These are phyloP conservation scores for Sceliomorpha sp. DNA, from an alignment of 2,888 invertebrate genomes.

Conservation along the genomic window DNA sequence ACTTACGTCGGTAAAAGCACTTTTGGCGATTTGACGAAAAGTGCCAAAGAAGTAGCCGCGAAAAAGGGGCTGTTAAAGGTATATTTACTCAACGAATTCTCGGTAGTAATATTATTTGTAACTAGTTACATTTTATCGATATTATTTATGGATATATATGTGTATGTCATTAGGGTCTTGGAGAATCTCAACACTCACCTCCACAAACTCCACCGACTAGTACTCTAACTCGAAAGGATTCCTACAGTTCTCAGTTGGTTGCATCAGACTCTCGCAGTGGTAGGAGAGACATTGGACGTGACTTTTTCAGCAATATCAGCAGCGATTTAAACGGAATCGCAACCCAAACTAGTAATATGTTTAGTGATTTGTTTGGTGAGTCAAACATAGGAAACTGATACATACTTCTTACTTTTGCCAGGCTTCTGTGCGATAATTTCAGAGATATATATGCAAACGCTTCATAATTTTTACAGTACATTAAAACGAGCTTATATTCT, in stretches of 20 bases:
- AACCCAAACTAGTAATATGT: slow-evolving; percentile 95
- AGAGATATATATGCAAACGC: neutral
- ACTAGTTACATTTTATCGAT: slow-evolving; percentile 1
- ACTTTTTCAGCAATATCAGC: slow-evolving; percentile 95
- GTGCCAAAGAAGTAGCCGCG: slow-evolving; percentile 92
- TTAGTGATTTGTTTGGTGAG: slow-evolving; percentile 94
- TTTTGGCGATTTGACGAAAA: slow-evolving; percentile 93
- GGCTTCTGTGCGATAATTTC: neutral
- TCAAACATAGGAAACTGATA: neutral
- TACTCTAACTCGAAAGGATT: slow-evolving; percentile 81
- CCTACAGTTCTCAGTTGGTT: slow-evolving; percentile 83
- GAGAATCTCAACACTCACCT: slow-evolving; percentile 80
- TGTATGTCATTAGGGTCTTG: slow-evolving; percentile 75
- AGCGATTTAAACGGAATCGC: slow-evolving; percentile 96
- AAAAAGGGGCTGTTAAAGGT: slow-evolving; percentile 93
- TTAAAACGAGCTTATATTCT: too few relatives aligned
- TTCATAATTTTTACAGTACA: neutral
- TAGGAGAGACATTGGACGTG: slow-evolving; percentile 84
- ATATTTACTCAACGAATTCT: slow-evolving; percentile 40
- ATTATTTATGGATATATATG: too few relatives aligned
- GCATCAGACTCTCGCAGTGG: slow-evolving; percentile 82
- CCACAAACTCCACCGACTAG: slow-evolving; percentile 67
- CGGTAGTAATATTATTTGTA: neutral
- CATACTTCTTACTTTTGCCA: neutral
- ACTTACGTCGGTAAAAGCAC: slow-evolving; percentile 95